phyloP scores from a whole-genome alignment of 2,797 vertebrate genomes.

The Rhynchonycteris naso region DNA sequence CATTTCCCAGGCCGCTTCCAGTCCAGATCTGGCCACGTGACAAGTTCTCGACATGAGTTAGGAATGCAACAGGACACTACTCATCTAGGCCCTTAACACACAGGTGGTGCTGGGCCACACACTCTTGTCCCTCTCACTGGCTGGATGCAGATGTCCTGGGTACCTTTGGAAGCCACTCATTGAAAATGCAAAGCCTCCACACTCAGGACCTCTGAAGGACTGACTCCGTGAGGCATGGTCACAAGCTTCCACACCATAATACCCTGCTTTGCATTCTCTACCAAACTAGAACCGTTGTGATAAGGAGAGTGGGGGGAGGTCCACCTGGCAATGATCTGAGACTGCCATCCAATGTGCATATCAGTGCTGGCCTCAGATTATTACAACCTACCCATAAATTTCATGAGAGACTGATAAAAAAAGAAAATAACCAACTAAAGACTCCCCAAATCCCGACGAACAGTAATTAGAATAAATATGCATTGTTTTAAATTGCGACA shows the following conservation, averaged over 20 bases:
- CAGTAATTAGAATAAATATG: background rate
- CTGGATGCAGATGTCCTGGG: accelerated
- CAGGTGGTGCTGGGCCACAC: background rate
- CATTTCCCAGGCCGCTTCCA: background rate
- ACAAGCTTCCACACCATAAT: background rate
- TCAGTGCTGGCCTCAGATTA: background rate
- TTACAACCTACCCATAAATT: background rate
- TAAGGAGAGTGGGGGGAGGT: background rate
- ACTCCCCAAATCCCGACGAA: background rate
- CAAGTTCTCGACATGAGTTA: background rate
- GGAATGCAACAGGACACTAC: background rate
- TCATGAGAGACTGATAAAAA: background rate
- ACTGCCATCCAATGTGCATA: too few species aligned
- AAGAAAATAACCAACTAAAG: background rate
- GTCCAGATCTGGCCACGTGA: background rate
- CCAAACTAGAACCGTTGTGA: background rate
- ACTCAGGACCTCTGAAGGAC: background rate
- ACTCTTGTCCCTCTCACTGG: accelerated
- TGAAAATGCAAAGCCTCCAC: background rate
- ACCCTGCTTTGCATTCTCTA: background rate
- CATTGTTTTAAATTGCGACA: background rate
- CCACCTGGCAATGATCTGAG: too few species aligned
- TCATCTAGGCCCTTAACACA: accelerated
- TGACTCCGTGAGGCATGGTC: accelerated
- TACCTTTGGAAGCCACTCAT: background rate